These are phyloP conservation scores for Lasioglossum malachurum DNA, from an alignment of 2,888 invertebrate species.

Conservation along the genomic window DNA sequence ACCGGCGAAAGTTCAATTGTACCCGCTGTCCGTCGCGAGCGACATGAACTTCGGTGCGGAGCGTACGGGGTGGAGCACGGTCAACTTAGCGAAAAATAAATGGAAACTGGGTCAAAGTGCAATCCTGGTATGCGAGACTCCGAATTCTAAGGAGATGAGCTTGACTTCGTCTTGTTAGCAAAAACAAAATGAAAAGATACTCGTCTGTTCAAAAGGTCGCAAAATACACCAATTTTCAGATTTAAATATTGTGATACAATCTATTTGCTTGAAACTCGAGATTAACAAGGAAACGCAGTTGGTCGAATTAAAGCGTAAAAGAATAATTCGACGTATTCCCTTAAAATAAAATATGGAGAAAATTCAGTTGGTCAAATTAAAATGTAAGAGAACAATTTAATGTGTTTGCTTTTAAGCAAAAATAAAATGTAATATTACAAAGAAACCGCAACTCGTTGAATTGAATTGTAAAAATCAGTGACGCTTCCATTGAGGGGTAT, in stretches of 20 bases:
- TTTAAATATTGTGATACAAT: too few species aligned
- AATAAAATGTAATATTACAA: background rate
- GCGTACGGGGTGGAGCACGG: background rate
- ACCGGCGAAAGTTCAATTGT: background rate
- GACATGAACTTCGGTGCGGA: slow-evolving; percentile 21
- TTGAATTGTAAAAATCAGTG: too few species aligned
- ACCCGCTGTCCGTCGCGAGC: background rate
- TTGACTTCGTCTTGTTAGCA: background rate
- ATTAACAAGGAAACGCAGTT: background rate
- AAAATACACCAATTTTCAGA: background rate
- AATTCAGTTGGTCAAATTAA: background rate
- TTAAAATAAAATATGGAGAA: background rate
- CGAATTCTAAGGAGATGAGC: background rate
- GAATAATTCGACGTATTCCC: background rate
- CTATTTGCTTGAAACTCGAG: background rate
- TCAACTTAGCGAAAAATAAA: background rate
- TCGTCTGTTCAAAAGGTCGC: background rate
- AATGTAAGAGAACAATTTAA: background rate
- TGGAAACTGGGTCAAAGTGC: background rate
- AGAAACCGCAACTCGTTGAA: too few species aligned
- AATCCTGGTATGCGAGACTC: too few species aligned
- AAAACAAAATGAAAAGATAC: background rate
- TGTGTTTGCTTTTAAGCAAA: background rate
- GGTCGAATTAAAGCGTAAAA: background rate
- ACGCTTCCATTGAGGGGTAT: background rate